Evolutionary conservation across 2,797 vertebrate species (phyloP).

Genomic region (Micropoecilia bifurca): DNA sequence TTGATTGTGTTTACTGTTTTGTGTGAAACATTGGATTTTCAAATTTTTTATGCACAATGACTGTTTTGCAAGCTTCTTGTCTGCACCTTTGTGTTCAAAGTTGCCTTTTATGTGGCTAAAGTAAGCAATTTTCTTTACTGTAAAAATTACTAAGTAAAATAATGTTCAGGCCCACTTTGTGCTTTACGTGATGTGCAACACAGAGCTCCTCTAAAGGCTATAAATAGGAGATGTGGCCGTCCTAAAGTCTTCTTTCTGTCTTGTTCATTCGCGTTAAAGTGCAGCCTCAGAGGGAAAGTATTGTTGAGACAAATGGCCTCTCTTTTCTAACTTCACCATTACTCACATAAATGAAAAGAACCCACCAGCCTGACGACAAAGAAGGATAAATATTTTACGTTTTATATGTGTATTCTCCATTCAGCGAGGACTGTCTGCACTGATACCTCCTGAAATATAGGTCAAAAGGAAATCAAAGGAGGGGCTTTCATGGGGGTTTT

Average conservation of each 20-base stretch:
- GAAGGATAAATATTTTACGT: conserved; percentile 69
- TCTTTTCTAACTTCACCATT: conserved; percentile 42
- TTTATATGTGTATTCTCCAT: conserved; percentile 56
- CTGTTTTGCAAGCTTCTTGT: conserved; percentile 28
- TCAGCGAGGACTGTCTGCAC: conserved; percentile 26
- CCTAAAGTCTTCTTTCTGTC: conserved; percentile 51
- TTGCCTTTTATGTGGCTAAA: conserved; percentile 64
- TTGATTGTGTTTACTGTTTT: conserved; percentile 53
- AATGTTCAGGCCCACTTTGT: conserved; percentile 45
- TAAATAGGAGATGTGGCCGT: conserved; percentile 65
- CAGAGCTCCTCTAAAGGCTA: conserved; percentile 61
- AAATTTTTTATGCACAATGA: conserved; percentile 28
- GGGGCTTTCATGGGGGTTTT: conserved; percentile 40
- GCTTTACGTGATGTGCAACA: conserved; percentile 43
- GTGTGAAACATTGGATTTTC: conserved; percentile 47
- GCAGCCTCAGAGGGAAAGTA: conserved; percentile 43
- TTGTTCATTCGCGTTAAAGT: conserved; percentile 41
- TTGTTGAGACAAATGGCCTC: conserved; percentile 44
- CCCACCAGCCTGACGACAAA: conserved; percentile 34
- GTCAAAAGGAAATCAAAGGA: conserved; percentile 58
- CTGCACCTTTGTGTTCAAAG: conserved; percentile 41
- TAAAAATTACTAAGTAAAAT: conserved; percentile 33
- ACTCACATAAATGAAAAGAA: conserved; percentile 45
- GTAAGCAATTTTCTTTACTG: conserved; percentile 40
- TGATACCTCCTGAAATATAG: conserved; percentile 60